These are phyloP conservation scores for Drosophila sucinea DNA, from an alignment of 1,140 invertebrate genomes.

Conservation along the genomic window DNA sequence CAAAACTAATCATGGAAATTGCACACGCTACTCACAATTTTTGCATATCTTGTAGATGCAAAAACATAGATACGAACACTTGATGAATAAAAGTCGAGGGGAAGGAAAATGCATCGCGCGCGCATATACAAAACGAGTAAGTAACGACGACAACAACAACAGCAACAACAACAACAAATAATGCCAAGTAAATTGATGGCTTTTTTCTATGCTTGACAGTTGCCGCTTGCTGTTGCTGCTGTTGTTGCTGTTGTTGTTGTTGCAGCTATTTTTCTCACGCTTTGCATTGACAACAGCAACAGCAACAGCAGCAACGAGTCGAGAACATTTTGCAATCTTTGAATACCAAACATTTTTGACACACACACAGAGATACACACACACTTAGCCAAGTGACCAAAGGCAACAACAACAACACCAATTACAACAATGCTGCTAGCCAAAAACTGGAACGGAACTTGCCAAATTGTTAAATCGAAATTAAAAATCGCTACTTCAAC, in stretches of 20 bases:
- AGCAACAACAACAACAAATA: constrained; percentile 21
- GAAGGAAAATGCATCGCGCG: neutral
- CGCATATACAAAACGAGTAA: constrained; percentile 28
- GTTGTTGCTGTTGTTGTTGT: constrained; percentile 30
- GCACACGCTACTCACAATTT: constrained; percentile 19
- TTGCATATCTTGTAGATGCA: constrained; percentile 19
- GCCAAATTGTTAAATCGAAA: constrained; percentile 1
- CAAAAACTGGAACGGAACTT: constrained; percentile 20
- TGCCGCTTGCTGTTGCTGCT: constrained; percentile 28
- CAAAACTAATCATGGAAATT: constrained; percentile 22
- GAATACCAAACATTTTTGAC: constrained; percentile 23
- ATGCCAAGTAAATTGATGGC: constrained; percentile 27
- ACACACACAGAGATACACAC: neutral
- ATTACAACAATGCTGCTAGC: neutral
- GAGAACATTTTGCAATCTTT: constrained; percentile 24
- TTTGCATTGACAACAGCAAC: constrained; percentile 54
- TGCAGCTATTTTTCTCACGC: constrained; percentile 45
- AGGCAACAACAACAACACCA: neutral
- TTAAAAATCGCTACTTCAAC: neutral
- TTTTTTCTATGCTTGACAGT: constrained; percentile 37
- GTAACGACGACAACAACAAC: constrained; percentile 17
- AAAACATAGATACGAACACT: constrained; percentile 13
- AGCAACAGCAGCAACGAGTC: constrained; percentile 1
- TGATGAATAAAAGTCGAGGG: neutral
- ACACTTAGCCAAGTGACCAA: constrained; percentile 11